Evolutionary conservation across 1,140 invertebrate genomes (phyloP).

Genomic region (Agrypnia vestita): DNA sequence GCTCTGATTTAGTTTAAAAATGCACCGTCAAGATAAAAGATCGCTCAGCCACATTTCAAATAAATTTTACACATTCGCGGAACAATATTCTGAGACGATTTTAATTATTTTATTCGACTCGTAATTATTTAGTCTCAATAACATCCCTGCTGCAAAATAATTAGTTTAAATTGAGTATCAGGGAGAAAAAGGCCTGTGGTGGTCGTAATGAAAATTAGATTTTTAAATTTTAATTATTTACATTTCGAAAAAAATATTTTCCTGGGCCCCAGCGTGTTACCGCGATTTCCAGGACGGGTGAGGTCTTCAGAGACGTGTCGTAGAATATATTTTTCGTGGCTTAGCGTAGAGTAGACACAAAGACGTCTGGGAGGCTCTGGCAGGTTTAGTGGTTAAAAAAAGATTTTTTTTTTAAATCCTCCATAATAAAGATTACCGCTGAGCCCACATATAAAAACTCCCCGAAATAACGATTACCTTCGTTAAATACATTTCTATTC

Average conservation of each 20-base stretch:
- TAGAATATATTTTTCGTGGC: slow-evolving; percentile 10
- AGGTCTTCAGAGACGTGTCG: slow-evolving; percentile 25
- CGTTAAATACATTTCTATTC: slow-evolving; percentile 2
- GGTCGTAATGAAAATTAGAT: too few relatives aligned
- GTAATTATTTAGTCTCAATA: too few relatives aligned
- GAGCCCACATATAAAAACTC: background rate
- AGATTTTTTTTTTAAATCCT: background rate
- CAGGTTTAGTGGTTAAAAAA: background rate
- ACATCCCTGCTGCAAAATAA: too few relatives aligned
- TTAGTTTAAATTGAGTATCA: too few relatives aligned
- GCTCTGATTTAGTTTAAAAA: too few relatives aligned
- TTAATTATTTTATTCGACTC: too few relatives aligned
- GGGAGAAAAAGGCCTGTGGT: too few relatives aligned
- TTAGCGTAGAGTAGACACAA: background rate
- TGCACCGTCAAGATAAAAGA: too few relatives aligned
- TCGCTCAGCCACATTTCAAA: too few relatives aligned
- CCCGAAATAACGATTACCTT: background rate
- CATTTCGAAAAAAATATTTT: background rate
- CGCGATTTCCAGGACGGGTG: background rate
- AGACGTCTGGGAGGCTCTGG: background rate
- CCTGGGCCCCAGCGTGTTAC: background rate
- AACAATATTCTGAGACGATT: too few relatives aligned
- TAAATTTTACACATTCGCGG: too few relatives aligned
- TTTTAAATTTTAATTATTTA: background rate
- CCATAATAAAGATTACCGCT: background rate